Evolutionary conservation across 2,888 invertebrate genomes (phyloP), one percentile per base, ranked within the genome.

Genomic region (Drosophila diplacantha): DNA sequence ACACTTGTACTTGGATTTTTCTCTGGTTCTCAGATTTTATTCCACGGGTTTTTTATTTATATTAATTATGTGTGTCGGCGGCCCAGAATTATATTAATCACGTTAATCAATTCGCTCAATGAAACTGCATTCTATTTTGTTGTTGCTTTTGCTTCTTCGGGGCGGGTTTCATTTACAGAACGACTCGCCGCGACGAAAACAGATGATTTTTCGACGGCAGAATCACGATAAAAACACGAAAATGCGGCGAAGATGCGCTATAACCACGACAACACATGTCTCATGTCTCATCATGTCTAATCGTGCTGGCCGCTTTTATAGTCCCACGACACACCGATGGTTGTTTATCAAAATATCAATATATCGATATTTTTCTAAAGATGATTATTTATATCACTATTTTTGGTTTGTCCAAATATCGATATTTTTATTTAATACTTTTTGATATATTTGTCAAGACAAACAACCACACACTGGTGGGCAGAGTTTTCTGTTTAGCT

Each of bases 191-290:
- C 47, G 32, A 32, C 47, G n/a, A 37, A 47, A 59, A 49, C 47
- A 49, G 26, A 59, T 58, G 47, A 39, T 26, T 39, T 26, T 32
- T 59, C 20, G 44, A 26, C 34, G 49, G 32, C 54, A 26, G 26
- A 54, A 55, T 55, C 51, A 50, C 54, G 51, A 55, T 34, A 59
- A 38, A 46, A 59, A 57, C 58, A 57, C 44, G 12, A 26, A 56
- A 46, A 26, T 18, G 9, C 58, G 56, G 44, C 18, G 37, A 22
- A 44, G 57, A n/a, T 35, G 58, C 58, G 55, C 41, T 43, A 22
- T 20, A 39, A 26, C 34, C 29, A 16, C 44, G 29, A 29, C 39
- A 56, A 31, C 35, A 34, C 26, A 26, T 9, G 8, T 26, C 26
- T 9, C 26, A 26, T 9, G 26, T 26, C 26, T 26, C 26, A 26